A percentile compares a stretch with the other conserved stretches of the same genome.
phyloP scores from a whole-genome alignment of 2,113 vertebrate species.

The Mola mola region DNA sequence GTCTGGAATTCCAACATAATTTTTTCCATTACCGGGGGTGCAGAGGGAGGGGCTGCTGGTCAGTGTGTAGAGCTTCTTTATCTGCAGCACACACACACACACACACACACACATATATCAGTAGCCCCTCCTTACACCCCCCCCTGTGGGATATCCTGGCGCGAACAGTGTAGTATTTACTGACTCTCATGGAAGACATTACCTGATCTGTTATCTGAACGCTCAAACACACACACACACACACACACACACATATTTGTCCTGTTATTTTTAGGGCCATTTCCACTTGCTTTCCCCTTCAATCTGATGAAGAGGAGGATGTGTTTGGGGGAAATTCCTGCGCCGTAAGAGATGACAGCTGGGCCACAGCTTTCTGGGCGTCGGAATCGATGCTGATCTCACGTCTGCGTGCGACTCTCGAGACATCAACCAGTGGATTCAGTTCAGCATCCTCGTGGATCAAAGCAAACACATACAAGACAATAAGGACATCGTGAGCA shows the following conservation, averaged over 20 bases:
- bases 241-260: slow-evolving; percentile 55
- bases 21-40: slow-evolving; percentile 88
- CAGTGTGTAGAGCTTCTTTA: slow-evolving; percentile 59
- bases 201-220: slow-evolving; percentile 42
- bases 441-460: too few species aligned
- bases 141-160: slow-evolving; percentile 79
- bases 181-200: slow-evolving; percentile 68
- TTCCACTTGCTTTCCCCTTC: slow-evolving; percentile 55
- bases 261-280: slow-evolving; percentile 67
- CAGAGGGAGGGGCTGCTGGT: slow-evolving; percentile 75
- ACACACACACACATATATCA: slow-evolving; percentile 40
- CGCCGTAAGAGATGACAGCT: neutral
- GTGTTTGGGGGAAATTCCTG: neutral
- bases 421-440: too few species aligned
- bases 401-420: too few species aligned
- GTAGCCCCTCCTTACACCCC: slow-evolving; percentile 47
- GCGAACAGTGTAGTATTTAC: slow-evolving; percentile 77
- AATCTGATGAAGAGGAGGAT: slow-evolving; percentile 41
- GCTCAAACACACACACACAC: slow-evolving; percentile 33
- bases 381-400: too few species aligned
- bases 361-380: neutral
- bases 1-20: slow-evolving; percentile 86
- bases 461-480: too few species aligned
- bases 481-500: too few species aligned
- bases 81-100: slow-evolving; percentile 39